These are phyloP conservation scores for Kuschelorhynchus macadamiae DNA, from an alignment of 2,888 invertebrate genomes.

Conservation along the genomic window DNA sequence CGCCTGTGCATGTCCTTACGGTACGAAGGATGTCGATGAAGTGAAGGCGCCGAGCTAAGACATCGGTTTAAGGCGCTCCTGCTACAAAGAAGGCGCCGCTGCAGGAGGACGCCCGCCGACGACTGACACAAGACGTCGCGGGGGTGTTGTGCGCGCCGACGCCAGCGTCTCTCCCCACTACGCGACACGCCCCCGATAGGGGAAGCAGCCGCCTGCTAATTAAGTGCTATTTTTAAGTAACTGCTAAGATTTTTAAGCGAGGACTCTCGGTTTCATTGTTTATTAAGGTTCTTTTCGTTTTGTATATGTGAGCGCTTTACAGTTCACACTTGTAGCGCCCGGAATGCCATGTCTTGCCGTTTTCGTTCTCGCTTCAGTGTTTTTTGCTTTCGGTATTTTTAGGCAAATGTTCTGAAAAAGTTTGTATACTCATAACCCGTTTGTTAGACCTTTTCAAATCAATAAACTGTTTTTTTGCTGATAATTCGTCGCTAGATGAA, in stretches of 20 bases:
- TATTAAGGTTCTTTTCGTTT: constrained; percentile 49
- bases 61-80: constrained; percentile 68
- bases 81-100: constrained; percentile 67
- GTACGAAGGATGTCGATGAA: constrained; percentile 68
- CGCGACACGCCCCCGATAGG: constrained; percentile 66
- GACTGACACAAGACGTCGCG: constrained; percentile 69
- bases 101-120: constrained; percentile 68
- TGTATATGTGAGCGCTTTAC: constrained; percentile 31
- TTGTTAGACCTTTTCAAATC: not conserved
- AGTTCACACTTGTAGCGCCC: constrained; percentile 35
- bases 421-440: constrained; percentile 7
- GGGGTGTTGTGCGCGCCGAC: constrained; percentile 55
- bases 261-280: constrained; percentile 60
- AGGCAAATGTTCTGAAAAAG: not conserved
- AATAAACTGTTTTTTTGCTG: not conserved
- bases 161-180: constrained; percentile 53
- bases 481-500: not conserved
- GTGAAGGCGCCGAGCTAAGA: constrained; percentile 68
- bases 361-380: constrained; percentile 15
- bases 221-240: constrained; percentile 69
- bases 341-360: constrained; percentile 11
- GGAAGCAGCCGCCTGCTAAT: constrained; percentile 62
- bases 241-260: constrained; percentile 69
- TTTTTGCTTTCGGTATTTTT: constrained; percentile 10
- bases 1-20: constrained; percentile 63